These are phyloP conservation scores for Nannospalax galili DNA, from an alignment of 2,113 vertebrate genomes.

Conservation along the genomic window DNA sequence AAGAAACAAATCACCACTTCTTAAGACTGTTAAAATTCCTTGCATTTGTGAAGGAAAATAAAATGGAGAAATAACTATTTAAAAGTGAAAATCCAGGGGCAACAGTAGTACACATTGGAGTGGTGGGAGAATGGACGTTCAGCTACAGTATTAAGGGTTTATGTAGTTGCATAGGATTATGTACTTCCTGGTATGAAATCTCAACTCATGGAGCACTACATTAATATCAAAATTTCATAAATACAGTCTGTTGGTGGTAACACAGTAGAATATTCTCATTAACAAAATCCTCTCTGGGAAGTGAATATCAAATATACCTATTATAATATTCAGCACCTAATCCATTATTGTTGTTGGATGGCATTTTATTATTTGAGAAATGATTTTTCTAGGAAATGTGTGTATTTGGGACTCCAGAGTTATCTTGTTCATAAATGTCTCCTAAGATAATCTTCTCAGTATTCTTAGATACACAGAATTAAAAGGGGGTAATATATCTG, in stretches of 20 bases:
- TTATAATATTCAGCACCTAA: not conserved
- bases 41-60: not conserved
- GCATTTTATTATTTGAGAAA: conserved; percentile 30
- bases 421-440: not conserved
- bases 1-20: not conserved
- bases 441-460: not conserved
- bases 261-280: conserved; percentile 29
- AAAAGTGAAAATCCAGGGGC: not conserved
- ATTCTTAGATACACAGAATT: not conserved
- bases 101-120: not conserved
- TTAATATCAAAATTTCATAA: conserved; percentile 37
- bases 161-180: conserved; percentile 11
- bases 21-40: conserved; percentile 1
- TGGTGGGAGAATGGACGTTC: not conserved
- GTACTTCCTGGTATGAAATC: conserved; percentile 21
- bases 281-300: conserved; percentile 41
- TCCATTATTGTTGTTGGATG: conserved; percentile 14
- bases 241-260: not conserved
- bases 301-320: not conserved
- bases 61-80: not conserved
- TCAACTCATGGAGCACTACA: not conserved
- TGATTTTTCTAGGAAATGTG: not conserved
- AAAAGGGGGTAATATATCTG: not conserved
- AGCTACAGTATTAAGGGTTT: not conserved
- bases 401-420: not conserved